phyloP scores from a whole-genome alignment of 2,888 invertebrate species.

The Thera britannica region DNA sequence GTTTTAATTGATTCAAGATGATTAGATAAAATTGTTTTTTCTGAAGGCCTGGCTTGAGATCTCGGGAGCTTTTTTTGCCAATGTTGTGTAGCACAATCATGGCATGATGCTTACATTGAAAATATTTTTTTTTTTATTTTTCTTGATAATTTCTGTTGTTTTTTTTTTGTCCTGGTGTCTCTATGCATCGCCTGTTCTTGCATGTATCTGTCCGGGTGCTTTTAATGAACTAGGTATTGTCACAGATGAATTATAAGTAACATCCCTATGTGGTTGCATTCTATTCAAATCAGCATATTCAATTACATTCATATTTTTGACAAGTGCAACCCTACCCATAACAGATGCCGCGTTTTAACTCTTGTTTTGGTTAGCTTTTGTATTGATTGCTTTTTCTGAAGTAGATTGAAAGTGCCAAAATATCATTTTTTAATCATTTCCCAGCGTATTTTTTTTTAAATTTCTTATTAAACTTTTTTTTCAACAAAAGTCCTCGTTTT shows the following conservation, averaged over 20 bases:
- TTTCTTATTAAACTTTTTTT: too few relatives aligned
- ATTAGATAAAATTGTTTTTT: too few relatives aligned
- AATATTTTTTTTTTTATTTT: too few relatives aligned
- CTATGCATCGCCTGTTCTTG: conserved; percentile 42
- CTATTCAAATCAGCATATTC: conserved; percentile 76
- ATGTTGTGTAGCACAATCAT: too few relatives aligned
- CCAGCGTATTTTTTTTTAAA: not conserved
- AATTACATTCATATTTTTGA: conserved; percentile 70
- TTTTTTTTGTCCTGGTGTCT: conserved; percentile 25
- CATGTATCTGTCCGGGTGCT: conserved; percentile 50
- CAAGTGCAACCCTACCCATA: conserved; percentile 67
- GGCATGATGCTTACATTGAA: too few relatives aligned
- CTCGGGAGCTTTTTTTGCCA: too few relatives aligned
- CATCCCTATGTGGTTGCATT: conserved; percentile 44
- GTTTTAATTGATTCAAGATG: too few relatives aligned
- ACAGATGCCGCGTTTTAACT: conserved; percentile 66
- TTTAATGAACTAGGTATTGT: conserved; percentile 77
- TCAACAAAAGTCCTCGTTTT: too few relatives aligned
- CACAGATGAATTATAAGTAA: conserved; percentile 44
- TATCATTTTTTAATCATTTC: conserved; percentile 5
- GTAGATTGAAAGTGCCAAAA: conserved; percentile 15
- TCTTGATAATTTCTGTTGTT: too few relatives aligned
- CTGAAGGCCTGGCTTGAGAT: too few relatives aligned
- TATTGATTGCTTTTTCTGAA: conserved; percentile 20
- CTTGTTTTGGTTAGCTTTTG: conserved; percentile 33